Conservation (phyloP, 64 coral and sea anemone species). For the Montipora capricornis region DNA sequence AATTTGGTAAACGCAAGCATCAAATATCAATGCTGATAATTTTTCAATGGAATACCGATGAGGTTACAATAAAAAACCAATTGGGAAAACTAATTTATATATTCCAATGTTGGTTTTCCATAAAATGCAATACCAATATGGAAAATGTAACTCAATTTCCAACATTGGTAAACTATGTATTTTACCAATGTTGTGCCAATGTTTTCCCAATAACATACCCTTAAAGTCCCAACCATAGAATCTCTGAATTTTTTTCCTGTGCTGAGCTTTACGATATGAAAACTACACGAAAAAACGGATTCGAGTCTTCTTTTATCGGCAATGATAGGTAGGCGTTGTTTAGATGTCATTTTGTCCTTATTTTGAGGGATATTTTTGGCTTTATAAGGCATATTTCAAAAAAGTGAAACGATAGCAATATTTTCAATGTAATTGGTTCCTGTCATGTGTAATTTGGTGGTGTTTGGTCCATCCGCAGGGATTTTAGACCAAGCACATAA, state of each 20-base stretch:
- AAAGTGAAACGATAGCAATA: slow-evolving; percentile 79
- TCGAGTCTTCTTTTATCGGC: slow-evolving; percentile 56
- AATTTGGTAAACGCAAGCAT: no score
- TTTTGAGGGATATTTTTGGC: slow-evolving; percentile 65
- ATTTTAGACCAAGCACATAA: slow-evolving; percentile 78
- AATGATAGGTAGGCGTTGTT: slow-evolving; percentile 68
- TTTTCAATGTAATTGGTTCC: slow-evolving; percentile 45
- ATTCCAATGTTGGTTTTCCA: no score
- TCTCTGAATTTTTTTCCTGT: not conserved
- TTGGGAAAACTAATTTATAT: no score
- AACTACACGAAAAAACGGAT: slow-evolving; percentile 57
- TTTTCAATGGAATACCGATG: no score
- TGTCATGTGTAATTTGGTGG: slow-evolving; percentile 62
- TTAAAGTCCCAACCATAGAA: not conserved
- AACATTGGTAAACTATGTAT: not conserved
- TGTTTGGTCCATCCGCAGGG: slow-evolving; percentile 56
- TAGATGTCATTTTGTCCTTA: slow-evolving; percentile 47
- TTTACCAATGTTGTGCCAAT: not conserved
- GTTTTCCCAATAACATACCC: not conserved
- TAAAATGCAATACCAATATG: no score
- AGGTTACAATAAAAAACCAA: no score
- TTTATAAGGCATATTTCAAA: slow-evolving; percentile 58
- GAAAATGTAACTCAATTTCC: not conserved
- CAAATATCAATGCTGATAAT: no score
- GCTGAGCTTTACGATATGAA: slow-evolving; percentile 53